Conservation (phyloP, 2,113 vertebrate genomes). For the Strix aluco region DNA sequence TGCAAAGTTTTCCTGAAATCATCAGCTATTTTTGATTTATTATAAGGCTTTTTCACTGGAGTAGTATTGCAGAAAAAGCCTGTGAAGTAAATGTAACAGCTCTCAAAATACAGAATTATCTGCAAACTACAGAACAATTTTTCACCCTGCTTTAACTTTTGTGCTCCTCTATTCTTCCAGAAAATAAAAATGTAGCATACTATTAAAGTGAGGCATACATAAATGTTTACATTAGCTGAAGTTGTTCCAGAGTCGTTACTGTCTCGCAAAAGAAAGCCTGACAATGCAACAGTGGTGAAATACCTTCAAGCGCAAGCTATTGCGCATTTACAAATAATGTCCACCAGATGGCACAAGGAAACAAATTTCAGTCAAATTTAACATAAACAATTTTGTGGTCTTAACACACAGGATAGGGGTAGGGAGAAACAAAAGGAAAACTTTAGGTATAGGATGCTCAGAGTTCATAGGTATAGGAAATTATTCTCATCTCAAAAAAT, state of each 20-base stretch:
- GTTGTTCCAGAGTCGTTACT: background rate
- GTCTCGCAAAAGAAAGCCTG: background rate
- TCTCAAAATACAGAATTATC: background rate
- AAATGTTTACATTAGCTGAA: background rate
- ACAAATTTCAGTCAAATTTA: slow-evolving; percentile 56
- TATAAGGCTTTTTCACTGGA: background rate
- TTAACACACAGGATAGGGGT: background rate
- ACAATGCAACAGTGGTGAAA: rapidly evolving
- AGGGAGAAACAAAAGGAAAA: background rate
- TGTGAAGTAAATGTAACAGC: background rate
- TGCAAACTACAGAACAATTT: background rate
- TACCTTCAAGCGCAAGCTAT: background rate
- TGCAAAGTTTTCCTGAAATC: background rate
- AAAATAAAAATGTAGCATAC: background rate
- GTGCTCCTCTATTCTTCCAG: background rate
- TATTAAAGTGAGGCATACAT: background rate
- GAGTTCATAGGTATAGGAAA: background rate
- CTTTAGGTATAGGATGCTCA: background rate
- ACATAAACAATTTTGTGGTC: background rate
- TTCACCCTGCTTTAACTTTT: background rate
- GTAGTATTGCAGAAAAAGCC: background rate
- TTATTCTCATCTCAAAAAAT: background rate
- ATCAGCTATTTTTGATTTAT: background rate
- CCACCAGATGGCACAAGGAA: slow-evolving; percentile 77
- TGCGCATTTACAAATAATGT: slow-evolving; percentile 12